Conservation (phyloP, 2,888 invertebrate species). For the Melangyna quadrimaculata region DNA sequence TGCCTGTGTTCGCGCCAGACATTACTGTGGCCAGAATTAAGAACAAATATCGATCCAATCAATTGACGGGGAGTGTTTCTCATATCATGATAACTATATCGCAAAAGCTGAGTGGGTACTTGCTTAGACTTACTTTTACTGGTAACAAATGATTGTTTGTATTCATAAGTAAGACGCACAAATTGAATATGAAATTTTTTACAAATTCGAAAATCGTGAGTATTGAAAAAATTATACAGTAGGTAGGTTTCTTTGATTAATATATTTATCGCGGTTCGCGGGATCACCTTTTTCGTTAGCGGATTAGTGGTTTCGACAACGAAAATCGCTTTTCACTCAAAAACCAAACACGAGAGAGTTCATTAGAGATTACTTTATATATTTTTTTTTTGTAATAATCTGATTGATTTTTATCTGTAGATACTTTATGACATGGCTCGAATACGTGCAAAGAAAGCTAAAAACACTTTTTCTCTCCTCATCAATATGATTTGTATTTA, state of each 20-base stretch:
- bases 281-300: slow-evolving; percentile 31
- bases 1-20: too few relatives aligned
- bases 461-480: neutral
- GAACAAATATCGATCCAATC: neutral
- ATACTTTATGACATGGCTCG: neutral
- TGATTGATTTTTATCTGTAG: slow-evolving; percentile 48
- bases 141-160: slow-evolving; percentile 66
- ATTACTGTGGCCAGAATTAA: neutral
- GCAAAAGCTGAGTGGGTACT: neutral
- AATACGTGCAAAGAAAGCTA: slow-evolving; percentile 56
- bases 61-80: neutral
- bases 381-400: slow-evolving; percentile 48
- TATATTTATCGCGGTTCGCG: neutral
- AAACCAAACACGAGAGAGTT: slow-evolving; percentile 24
- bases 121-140: neutral
- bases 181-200: slow-evolving; percentile 59
- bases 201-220: slow-evolving; percentile 8
- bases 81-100: neutral
- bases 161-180: slow-evolving; percentile 58
- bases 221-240: slow-evolving; percentile 49
- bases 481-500: neutral
- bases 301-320: slow-evolving; percentile 50
- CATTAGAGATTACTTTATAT: slow-evolving; percentile 45
- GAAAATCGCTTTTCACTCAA: slow-evolving; percentile 19
- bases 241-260: slow-evolving; percentile 19